phyloP scores from a whole-genome alignment of 2,797 vertebrate species.

The Rhinella marina region DNA sequence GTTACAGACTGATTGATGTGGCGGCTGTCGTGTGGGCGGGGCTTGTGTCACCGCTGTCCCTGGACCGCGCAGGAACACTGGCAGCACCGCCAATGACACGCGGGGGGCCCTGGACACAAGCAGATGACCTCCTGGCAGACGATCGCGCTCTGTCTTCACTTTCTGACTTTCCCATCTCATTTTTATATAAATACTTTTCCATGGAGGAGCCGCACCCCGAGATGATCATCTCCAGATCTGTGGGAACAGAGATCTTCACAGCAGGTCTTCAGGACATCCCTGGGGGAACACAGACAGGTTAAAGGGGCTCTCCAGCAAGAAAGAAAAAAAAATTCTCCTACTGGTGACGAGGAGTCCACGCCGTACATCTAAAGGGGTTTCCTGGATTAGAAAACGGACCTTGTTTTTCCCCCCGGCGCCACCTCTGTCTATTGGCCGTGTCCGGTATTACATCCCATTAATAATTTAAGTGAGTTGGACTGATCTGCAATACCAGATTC shows the following conservation, averaged over 20 bases:
- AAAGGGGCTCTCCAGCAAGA: background rate
- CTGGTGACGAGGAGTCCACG: background rate
- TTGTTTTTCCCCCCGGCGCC: background rate
- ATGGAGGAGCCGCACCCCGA: background rate
- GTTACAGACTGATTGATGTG: background rate
- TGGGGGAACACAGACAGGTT: background rate
- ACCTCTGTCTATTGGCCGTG: background rate
- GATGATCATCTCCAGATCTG: constrained; percentile 1
- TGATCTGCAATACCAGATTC: background rate
- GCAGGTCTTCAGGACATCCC: background rate
- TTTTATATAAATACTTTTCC: background rate
- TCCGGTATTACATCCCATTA: background rate
- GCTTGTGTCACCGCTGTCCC: background rate
- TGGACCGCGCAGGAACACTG: background rate
- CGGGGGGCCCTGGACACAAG: background rate
- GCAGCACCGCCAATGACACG: too few species aligned
- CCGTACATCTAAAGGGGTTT: background rate
- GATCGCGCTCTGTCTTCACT: background rate
- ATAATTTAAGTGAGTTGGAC: background rate
- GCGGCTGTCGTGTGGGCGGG: background rate
- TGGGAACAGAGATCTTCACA: background rate
- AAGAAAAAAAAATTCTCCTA: too few species aligned
- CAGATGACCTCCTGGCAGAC: background rate
- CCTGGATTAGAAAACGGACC: background rate
- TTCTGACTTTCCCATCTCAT: constrained; percentile 18